A percentile compares a stretch with the other conserved stretches of the same genome.
Conservation (phyloP, 2,113 vertebrate genomes). For the Epinephelus lanceolatus region DNA sequence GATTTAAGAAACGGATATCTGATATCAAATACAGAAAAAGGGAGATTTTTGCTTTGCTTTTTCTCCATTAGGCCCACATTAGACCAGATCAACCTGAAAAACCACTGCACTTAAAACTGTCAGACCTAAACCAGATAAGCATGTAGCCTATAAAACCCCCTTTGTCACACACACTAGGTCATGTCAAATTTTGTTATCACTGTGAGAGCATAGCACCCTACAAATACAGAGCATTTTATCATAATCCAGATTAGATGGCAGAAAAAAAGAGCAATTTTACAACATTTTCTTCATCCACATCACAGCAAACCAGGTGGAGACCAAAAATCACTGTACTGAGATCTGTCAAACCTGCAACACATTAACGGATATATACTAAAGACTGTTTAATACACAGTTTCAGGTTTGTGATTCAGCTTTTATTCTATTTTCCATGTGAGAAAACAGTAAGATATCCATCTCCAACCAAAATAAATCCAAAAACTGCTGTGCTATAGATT, state of each 20-base stretch:
- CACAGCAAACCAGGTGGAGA: no score
- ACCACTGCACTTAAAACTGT: background rate
- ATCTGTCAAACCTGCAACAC: background rate
- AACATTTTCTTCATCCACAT: no score
- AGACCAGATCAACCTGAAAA: constrained; percentile 6
- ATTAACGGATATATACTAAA: background rate
- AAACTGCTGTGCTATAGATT: no score
- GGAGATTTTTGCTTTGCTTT: background rate
- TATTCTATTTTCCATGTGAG: background rate
- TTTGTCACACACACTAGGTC: background rate
- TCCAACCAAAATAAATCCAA: no score
- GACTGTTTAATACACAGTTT: background rate
- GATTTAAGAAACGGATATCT: background rate
- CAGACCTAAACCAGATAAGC: background rate
- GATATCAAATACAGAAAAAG: background rate
- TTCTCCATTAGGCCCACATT: background rate
- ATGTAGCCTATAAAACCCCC: background rate
- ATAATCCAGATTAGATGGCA: background rate
- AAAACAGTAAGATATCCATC: no score
- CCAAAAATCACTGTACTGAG: no score
- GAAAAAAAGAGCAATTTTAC: background rate
- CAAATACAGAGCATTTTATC: background rate
- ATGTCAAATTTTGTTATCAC: background rate
- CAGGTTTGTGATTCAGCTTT: no score
- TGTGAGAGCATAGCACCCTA: background rate